Evolutionary conservation across 2,797 vertebrate species (phyloP).

Genomic region (Vipera ursinii): DNA sequence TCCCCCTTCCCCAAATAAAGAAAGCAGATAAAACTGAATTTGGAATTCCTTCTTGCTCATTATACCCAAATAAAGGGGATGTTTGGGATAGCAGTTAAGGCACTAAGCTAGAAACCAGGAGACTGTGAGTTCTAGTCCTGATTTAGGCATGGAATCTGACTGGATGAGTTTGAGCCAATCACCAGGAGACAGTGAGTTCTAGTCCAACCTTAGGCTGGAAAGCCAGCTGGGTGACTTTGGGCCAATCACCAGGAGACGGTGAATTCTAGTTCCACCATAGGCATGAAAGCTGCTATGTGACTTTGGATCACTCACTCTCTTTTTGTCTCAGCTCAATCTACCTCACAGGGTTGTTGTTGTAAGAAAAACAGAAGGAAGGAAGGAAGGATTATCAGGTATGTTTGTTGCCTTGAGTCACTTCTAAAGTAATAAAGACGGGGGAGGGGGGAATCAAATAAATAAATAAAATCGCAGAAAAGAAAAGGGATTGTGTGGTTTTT

Average conservation of each 20-base stretch:
- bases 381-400: neutral
- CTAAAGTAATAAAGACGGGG: no score
- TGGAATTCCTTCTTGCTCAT: slow-evolving; percentile 9
- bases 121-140: neutral
- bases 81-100: neutral
- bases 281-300: neutral
- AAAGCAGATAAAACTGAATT: slow-evolving; percentile 3
- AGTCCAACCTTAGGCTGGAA: neutral
- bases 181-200: neutral
- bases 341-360: no score
- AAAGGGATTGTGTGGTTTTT: neutral
- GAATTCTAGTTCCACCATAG: neutral
- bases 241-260: neutral
- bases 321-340: no score
- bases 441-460: no score
- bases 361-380: neutral
- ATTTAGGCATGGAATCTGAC: neutral
- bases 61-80: slow-evolving; percentile 16
- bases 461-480: neutral
- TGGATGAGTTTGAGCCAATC: neutral
- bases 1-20: neutral
- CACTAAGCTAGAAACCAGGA: neutral
- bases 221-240: neutral
- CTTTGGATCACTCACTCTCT: neutral
- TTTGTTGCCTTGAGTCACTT: no score